These are phyloP conservation scores for Pharmacophagus antenor DNA, from an alignment of 2,888 invertebrate species.

Conservation along the genomic window DNA sequence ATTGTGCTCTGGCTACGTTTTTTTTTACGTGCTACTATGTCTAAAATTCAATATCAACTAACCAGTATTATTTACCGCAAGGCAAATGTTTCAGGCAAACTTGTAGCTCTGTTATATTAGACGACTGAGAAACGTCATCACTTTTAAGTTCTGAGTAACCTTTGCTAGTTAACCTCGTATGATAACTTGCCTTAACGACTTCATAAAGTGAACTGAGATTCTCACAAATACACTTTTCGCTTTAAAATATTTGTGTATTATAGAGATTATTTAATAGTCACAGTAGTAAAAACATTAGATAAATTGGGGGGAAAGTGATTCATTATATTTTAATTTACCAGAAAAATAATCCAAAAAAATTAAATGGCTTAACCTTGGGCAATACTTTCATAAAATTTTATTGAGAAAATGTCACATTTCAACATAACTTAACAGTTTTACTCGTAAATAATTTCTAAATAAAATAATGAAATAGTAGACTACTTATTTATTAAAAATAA, in stretches of 20 bases:
- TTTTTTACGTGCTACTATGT: constrained; percentile 1
- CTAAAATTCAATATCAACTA: constrained; percentile 26
- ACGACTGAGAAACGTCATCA: constrained; percentile 16
- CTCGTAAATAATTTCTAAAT: too few relatives aligned
- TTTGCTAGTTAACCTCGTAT: constrained; percentile 29
- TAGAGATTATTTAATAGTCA: background rate
- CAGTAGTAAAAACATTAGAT: background rate
- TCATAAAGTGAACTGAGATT: constrained; percentile 22
- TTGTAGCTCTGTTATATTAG: constrained; percentile 19
- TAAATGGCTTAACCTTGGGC: too few relatives aligned
- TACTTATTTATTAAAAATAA: too few relatives aligned
- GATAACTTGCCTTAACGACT: constrained; percentile 27
- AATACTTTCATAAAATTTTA: too few relatives aligned
- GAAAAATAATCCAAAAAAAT: background rate
- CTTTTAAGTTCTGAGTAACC: constrained; percentile 18
- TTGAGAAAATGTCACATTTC: too few relatives aligned
- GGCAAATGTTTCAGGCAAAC: constrained; percentile 31
- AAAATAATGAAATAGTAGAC: too few relatives aligned
- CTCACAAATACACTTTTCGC: constrained; percentile 9
- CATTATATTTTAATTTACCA: background rate
- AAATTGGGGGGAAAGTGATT: too few relatives aligned
- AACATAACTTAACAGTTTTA: too few relatives aligned
- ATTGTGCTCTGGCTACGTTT: constrained; percentile 38
- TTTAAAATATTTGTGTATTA: constrained; percentile 1
- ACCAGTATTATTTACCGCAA: constrained; percentile 10